Conservation (phyloP, 2,888 invertebrate genomes). For the Thymelicus acteon region DNA sequence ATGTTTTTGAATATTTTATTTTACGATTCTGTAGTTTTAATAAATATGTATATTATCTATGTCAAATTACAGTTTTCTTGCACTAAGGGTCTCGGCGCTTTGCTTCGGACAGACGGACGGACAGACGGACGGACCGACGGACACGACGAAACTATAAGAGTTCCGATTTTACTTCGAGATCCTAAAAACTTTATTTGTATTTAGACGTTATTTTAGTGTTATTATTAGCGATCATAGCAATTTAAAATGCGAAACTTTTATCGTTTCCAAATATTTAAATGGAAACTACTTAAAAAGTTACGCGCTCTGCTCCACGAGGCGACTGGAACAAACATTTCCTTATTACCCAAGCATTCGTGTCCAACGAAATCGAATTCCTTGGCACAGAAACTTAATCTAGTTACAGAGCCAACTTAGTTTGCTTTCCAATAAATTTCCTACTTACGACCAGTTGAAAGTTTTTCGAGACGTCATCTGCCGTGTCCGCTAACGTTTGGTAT, state of each 20-base stretch:
- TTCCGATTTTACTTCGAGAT: too few relatives aligned
- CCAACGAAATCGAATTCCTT: constrained; percentile 33
- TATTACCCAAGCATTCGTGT: constrained; percentile 23
- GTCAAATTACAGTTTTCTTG: too few relatives aligned
- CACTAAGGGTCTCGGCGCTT: too few relatives aligned
- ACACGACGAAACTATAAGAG: too few relatives aligned
- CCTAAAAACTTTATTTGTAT: too few relatives aligned
- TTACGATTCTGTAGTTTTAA: too few relatives aligned
- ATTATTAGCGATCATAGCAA: too few relatives aligned
- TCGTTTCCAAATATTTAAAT: constrained; percentile 12
- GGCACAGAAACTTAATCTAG: constrained; percentile 33
- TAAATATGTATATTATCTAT: too few relatives aligned
- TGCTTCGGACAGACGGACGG: too few relatives aligned
- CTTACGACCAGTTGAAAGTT: constrained; percentile 31
- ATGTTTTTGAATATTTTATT: too few relatives aligned
- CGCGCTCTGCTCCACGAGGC: background rate
- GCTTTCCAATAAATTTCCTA: constrained; percentile 31
- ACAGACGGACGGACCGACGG: too few relatives aligned
- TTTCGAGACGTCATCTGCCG: constrained; percentile 25
- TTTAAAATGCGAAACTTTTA: background rate
- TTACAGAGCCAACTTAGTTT: constrained; percentile 34
- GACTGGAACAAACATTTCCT: constrained; percentile 29
- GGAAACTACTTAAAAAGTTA: constrained; percentile 14
- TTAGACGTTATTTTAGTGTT: too few relatives aligned
- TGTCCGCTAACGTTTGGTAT: constrained; percentile 24